A percentile compares a stretch with the other conserved stretches of the same genome.
Conservation (phyloP, 2,797 vertebrate species). For the Sebastes vulpes region DNA sequence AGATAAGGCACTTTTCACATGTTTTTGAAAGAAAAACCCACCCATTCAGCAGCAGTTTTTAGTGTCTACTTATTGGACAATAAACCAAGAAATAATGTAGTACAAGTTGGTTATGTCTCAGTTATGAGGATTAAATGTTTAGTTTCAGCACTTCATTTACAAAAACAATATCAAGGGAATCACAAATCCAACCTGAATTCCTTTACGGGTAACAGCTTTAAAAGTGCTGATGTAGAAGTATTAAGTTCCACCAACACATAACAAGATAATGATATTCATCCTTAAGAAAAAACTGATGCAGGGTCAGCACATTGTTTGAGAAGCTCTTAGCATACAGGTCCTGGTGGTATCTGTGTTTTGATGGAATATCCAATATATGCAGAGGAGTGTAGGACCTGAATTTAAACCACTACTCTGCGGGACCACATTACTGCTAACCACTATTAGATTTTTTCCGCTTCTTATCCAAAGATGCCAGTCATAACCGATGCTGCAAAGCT, state of each 20-base stretch:
- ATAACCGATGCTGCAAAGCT: slow-evolving; percentile 19
- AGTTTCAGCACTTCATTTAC: not conserved
- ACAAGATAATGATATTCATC: slow-evolving; percentile 47
- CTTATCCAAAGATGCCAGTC: not conserved
- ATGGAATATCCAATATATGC: slow-evolving; percentile 21
- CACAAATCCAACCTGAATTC: not conserved
- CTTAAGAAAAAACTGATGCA: slow-evolving; percentile 12
- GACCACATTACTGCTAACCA: not conserved
- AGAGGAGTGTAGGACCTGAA: slow-evolving; percentile 8
- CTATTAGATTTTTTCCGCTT: not conserved
- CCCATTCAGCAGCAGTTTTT: not conserved
- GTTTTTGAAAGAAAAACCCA: not conserved
- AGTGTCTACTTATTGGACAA: not conserved
- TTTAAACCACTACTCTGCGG: not conserved
- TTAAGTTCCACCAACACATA: slow-evolving; percentile 18
- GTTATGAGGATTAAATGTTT: not conserved
- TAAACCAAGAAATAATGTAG: not conserved
- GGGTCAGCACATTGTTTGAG: slow-evolving; percentile 31
- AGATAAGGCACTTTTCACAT: not conserved
- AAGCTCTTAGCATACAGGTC: slow-evolving; percentile 6
- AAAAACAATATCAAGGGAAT: not conserved
- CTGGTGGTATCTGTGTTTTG: slow-evolving; percentile 24
- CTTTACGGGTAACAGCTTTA: not conserved
- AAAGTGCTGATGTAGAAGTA: slow-evolving; percentile 21
- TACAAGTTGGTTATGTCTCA: not conserved